Conservation (phyloP, 2,113 vertebrate genomes). For the Pandion haliaetus region DNA sequence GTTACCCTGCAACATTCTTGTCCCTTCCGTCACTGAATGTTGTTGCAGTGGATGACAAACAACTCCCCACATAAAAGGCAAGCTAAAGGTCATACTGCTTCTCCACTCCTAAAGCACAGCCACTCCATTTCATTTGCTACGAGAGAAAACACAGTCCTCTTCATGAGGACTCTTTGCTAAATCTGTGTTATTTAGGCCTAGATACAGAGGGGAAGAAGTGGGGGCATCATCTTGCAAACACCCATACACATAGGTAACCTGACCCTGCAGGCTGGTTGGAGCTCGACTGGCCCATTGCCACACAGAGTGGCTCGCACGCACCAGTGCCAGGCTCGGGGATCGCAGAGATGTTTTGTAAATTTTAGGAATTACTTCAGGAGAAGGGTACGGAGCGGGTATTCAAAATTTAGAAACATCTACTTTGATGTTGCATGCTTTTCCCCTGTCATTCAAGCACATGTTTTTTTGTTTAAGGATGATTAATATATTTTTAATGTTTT, state of each 20-base stretch:
- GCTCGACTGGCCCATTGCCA: not conserved
- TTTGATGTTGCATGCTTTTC: not conserved
- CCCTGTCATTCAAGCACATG: slow-evolving; percentile 50
- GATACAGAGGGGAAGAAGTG: not conserved
- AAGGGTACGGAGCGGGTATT: not conserved
- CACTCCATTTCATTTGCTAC: not conserved
- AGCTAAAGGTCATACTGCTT: not conserved
- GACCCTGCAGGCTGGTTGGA: not conserved
- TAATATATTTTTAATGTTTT: slow-evolving; percentile 64
- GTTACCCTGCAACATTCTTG: not conserved
- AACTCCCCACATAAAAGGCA: slow-evolving; percentile 10
- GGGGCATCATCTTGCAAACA: not conserved
- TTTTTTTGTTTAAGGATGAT: slow-evolving; percentile 63
- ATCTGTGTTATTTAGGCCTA: not conserved
- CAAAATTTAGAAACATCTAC: not conserved
- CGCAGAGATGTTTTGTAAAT: not conserved
- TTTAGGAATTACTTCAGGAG: not conserved
- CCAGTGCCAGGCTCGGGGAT: not conserved
- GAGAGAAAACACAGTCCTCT: not conserved
- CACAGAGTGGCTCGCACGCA: not conserved
- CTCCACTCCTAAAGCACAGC: not conserved
- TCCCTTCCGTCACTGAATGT: not conserved
- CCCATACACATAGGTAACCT: rapidly evolving
- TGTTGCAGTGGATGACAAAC: not conserved
- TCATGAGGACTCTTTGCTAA: not conserved